Base-by-base conservation (phyloP, 2,113 vertebrate species). In the Xyrauchen texanus region DNA sequence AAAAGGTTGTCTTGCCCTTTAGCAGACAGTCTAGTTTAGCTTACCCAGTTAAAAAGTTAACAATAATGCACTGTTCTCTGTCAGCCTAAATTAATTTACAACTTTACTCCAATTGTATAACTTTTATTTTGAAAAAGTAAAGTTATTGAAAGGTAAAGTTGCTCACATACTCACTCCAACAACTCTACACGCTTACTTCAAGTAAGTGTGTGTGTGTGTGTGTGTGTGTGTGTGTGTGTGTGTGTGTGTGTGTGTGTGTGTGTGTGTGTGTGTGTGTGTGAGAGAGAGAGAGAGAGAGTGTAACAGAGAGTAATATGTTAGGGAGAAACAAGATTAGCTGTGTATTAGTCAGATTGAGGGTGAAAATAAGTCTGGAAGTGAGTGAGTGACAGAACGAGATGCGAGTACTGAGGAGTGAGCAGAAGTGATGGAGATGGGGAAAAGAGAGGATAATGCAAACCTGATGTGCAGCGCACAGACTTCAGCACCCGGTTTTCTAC, bases 391-490 rank as follows among this genome's bases (percentile, higher is more conserved):
- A 74, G 51, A 66, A 13, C 9, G 64, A 49, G 58, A 67, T 34
- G 21, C 3, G 21, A 34, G 21, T 34, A 34, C 21, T 34, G 21
- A 34, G 21, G 21, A 34, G 21, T 68, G 13, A 61, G 44, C 8
- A 45, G 52, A 57, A 60, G 68, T 65, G 68, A 80, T 77, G 16
- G 45, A 85, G 65, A 21, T 65, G 8, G 76, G 69, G 53, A 83
- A 86, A 34, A 88, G 21, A 77, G 66, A 63, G 80, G 78, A 82
- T 86, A 85, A 91, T 87, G 86, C 78, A 61, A 87, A 98, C 97
- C 96, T 96, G 96, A 96, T 85, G 95, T 95, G 86, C 95, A 96
- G 61, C 91, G 89, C 78, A 98, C 89, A 13, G 93, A 96, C 91
- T 95, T 95, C 88, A 99, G 81, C 72, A 92, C 83, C 34, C 88